Conservation (phyloP, 2,797 vertebrate genomes). For the Bucorvus abyssinicus region DNA sequence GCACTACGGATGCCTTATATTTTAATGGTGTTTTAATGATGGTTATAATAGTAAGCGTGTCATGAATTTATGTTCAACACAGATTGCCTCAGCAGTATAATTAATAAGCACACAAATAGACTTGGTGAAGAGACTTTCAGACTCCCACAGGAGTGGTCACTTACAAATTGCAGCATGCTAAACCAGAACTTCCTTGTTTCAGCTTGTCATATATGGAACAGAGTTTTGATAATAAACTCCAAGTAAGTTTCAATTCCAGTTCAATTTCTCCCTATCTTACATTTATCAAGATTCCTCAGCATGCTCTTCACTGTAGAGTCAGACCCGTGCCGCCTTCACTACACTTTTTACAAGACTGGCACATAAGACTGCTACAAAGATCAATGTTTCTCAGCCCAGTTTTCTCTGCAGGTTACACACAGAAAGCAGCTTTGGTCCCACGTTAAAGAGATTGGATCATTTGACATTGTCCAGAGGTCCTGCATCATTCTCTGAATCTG, state of each 20-base stretch:
- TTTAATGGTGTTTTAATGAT: constrained; percentile 24
- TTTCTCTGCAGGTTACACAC: background rate
- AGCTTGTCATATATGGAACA: background rate
- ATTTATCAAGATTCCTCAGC: background rate
- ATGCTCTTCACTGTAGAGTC: background rate
- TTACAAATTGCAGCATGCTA: background rate
- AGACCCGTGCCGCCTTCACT: background rate
- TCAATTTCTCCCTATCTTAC: background rate
- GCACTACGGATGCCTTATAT: background rate
- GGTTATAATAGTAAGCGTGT: background rate
- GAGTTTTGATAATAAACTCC: background rate
- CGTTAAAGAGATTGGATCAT: fast-evolving
- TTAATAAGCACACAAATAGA: background rate
- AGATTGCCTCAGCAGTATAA: background rate
- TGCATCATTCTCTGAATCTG: background rate
- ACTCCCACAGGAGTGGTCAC: background rate
- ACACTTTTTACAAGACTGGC: background rate
- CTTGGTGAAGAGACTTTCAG: background rate
- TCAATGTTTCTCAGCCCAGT: background rate
- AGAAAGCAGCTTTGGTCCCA: background rate
- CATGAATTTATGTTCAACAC: background rate
- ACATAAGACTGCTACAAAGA: background rate
- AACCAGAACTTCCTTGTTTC: background rate
- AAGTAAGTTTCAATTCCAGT: background rate
- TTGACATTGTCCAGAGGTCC: background rate